phyloP scores from a whole-genome alignment of 2,113 vertebrate species.

The Stigmatopora nigra region DNA sequence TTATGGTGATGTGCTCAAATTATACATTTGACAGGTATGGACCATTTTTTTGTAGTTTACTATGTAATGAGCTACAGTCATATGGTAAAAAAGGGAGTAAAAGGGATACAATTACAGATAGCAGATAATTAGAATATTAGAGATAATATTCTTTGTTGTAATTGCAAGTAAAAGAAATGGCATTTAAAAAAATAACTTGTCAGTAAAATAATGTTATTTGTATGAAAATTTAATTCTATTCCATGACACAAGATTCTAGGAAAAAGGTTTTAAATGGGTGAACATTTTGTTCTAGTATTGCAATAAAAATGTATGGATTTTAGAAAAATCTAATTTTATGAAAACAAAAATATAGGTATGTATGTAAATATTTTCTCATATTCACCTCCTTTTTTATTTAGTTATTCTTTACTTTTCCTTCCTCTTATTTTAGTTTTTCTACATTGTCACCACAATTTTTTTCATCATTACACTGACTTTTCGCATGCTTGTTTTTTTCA shows the following conservation, averaged over 20 bases:
- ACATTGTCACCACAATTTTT: not conserved
- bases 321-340: not conserved
- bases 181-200: not conserved
- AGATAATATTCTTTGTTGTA: not conserved
- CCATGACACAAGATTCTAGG: not conserved
- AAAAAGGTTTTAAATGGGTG: not conserved
- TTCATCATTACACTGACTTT: not conserved
- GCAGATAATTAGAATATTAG: not conserved
- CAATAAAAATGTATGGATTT: not conserved
- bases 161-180: not conserved
- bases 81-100: not conserved
- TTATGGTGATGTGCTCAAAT: not conserved
- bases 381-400: not conserved
- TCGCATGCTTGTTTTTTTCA: not conserved
- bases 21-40: not conserved
- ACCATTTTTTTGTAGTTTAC: not conserved
- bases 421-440: not conserved
- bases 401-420: no score
- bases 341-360: not conserved
- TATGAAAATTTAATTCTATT: not conserved
- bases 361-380: not conserved
- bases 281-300: not conserved
- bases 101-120: no score
- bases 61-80: not conserved
- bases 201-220: not conserved